Base-by-base conservation (phyloP, 2,113 vertebrate species). In the Nanger granti region DNA sequence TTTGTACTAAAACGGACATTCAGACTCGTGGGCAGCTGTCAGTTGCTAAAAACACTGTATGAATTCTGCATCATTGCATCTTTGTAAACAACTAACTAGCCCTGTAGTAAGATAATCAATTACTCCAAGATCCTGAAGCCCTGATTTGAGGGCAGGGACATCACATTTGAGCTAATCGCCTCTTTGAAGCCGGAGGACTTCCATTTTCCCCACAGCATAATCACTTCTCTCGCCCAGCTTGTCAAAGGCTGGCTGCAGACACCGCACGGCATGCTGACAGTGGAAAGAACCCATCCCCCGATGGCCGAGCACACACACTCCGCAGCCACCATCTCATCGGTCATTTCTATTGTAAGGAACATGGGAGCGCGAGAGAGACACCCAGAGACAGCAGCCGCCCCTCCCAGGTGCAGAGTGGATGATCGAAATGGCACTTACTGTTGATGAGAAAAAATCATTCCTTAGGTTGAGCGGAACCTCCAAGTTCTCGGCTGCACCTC, bases 391-490 rank as follows among this genome's bases (percentile, higher is more conserved):
- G 87, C 87, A 11, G 96, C 73, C 1, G 54, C 97, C 15, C 93
- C 64, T 3, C 55, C 96, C 97, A 4, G 66, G 31, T 24, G 86
- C 96, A 69, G 93, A 18, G 89, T 95, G 24, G 73, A 88, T n/a
- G 69, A 91, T 86, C 93, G 73, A 95, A 97, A 97, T 31, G 87
- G 98, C 98, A 99, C 99, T 99, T 98, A 99, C 99, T 98, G 98
- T 98, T 97, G 79, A 97, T 97, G 97, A 96, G 98, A 97, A 96
- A 98, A 98, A 98, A 99, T 95, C 99, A 99, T 99, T 98, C 99
- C 99, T 98, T 97, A 88, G 95, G 97, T 86, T 98, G 64, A 91
- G 95, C 86, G 96, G 97, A 93, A 96, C 96, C 98, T 97, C 97
- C 97, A 2, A 60, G 97, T 96, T 57, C 97, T 89, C 29, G 94